Percentiles rank a stretch among this genome's conserved stretches.
These are phyloP conservation scores for Saturnia japonica DNA, from an alignment of 2,888 invertebrate species.

Conservation along the genomic window DNA sequence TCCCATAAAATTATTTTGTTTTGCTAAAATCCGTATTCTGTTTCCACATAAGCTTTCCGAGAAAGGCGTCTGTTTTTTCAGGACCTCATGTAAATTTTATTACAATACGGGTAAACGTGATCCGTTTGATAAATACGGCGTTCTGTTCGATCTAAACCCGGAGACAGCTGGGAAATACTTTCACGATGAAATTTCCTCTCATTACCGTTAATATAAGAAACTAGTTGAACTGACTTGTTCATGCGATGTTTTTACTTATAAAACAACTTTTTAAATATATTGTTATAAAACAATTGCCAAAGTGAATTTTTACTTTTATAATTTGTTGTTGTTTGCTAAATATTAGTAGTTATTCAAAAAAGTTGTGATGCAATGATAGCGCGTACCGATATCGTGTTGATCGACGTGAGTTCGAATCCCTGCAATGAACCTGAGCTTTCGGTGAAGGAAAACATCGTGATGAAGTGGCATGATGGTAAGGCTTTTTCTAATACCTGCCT, in stretches of 20 bases:
- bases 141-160: neutral
- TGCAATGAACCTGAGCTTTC: no score
- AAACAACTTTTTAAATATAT: no score
- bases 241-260: neutral
- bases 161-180: neutral
- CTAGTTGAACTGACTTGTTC: neutral
- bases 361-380: no score
- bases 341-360: no score
- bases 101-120: slow-evolving; percentile 15
- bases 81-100: slow-evolving; percentile 15
- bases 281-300: no score
- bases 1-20: neutral
- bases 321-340: no score
- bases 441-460: no score
- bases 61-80: slow-evolving; percentile 2
- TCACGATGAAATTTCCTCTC: neutral
- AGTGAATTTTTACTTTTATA: no score
- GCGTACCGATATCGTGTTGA: no score
- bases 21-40: neutral
- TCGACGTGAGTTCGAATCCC: no score
- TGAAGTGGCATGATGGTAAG: no score
- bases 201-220: neutral
- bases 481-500: no score
- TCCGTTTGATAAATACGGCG: neutral
- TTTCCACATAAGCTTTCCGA: neutral